Evolutionary conservation across 2,113 vertebrate species (phyloP), one percentile per base, ranked within the genome.

Genomic region (Callocephalon fimbriatum): DNA sequence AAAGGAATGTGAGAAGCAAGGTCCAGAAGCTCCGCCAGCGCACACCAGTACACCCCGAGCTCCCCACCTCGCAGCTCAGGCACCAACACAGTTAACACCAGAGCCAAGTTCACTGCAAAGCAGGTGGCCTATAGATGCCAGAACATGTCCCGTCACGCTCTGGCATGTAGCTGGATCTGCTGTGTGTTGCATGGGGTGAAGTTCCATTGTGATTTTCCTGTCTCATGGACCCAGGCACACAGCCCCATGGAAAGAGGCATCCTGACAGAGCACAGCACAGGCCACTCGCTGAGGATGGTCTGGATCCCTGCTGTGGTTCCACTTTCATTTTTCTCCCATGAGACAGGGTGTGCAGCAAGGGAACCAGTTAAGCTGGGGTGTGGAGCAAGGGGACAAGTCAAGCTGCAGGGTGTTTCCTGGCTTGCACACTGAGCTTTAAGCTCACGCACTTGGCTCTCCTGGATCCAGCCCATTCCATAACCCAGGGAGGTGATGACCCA

Each of bases 291-390:
- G 40, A 61, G 68, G 40, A 5, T 26, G 44, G 45, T 18, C 79
- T 40, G 42, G 38, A 27, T 22, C 59, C 0, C 0, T 8, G 56
- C 51, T 77, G 35, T 19, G 47, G 38, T 1, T 63, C 37, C 50
- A 47, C 42, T 26, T 50, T 21, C 47, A 59, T 0, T 0, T 31
- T 23, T 29, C 29, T 62, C 26, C 35, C 2, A 0, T 4, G 12
- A 13, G 38, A 84, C 47, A 18, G 13, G 35, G 61, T 12, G 44
- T 12, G 40, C n/a, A 20, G n/a, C 38, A 23, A 68, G 56, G 81
- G 31, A 21, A 53, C 17, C 71, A 32, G 3, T 31, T 7, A 2
- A 54, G 19, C n/a, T 59, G 32, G 13, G n/a, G 61, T 10, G 44
- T 12, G 40, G 37, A 20, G 37, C 38, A 23, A 68, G 56, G 81